A percentile compares a stretch with the other conserved stretches of the same genome.
Evolutionary conservation across 2,797 vertebrate species (phyloP).

Genomic region (Ateles fusciceps): DNA sequence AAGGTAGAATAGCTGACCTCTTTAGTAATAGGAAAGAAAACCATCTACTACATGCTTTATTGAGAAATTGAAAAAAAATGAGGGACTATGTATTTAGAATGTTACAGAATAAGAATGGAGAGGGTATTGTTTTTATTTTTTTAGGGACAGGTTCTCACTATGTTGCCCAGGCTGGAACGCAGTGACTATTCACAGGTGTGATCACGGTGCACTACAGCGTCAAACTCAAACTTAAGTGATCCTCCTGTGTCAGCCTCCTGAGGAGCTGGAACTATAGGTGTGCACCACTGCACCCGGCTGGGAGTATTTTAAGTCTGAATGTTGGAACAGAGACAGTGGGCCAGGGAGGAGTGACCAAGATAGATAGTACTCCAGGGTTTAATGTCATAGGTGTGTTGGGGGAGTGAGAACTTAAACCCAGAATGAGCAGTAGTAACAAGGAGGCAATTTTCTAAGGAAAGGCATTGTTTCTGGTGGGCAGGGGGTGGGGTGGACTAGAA

Average conservation of each 20-base stretch:
- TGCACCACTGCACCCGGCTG: not conserved
- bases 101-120: not conserved
- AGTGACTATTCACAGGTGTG: not conserved
- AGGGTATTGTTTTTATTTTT: not conserved
- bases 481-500: not conserved
- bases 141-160: not conserved
- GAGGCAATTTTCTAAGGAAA: not conserved
- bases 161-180: not conserved
- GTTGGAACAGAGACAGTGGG: not conserved
- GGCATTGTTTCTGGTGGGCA: not conserved
- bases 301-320: not conserved
- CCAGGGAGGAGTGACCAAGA: not conserved
- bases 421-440: not conserved
- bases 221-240: not conserved
- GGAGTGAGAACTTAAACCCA: not conserved
- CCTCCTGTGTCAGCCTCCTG: not conserved
- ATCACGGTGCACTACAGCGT: not conserved
- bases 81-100: not conserved
- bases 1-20: not conserved
- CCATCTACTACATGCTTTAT: not conserved
- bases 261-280: not conserved
- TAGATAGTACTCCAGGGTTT: not conserved
- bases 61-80: slow-evolving; percentile 30
- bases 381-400: not conserved
- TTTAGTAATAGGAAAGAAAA: not conserved